phyloP scores from a whole-genome alignment of 2,113 vertebrate species.

The Takifugu bimaculatus region DNA sequence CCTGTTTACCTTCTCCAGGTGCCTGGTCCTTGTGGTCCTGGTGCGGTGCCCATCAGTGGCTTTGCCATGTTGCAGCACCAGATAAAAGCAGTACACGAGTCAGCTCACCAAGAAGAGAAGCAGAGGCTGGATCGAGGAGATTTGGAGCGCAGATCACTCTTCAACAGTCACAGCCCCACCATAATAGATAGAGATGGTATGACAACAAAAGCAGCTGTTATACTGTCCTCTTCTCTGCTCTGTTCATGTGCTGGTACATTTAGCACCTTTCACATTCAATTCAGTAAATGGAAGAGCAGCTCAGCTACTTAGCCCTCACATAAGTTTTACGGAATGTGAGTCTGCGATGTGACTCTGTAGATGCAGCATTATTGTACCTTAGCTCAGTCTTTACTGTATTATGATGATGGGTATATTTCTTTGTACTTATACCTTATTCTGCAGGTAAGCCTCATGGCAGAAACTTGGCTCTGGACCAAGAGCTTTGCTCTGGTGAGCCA shows the following conservation, averaged over 20 bases:
- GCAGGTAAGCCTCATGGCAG: constrained; percentile 88
- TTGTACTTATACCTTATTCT: constrained; percentile 58
- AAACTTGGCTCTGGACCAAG: constrained; percentile 83
- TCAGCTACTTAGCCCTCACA: too few relatives aligned
- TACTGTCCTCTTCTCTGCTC: neutral
- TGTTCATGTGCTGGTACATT: constrained; percentile 38
- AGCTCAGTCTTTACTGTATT: constrained; percentile 28
- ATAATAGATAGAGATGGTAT: constrained; percentile 89
- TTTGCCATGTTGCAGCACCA: constrained; percentile 90
- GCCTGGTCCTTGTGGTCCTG: constrained; percentile 80
- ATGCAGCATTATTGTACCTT: neutral
- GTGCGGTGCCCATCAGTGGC: constrained; percentile 82
- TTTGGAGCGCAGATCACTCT: constrained; percentile 78
- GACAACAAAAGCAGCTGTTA: constrained; percentile 16
- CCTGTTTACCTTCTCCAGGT: constrained; percentile 35
- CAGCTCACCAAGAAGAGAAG: constrained; percentile 86
- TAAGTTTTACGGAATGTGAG: too few relatives aligned
- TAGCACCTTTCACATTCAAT: constrained; percentile 40
- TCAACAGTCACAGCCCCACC: constrained; percentile 81
- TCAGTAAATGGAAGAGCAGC: too few relatives aligned
- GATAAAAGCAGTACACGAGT: constrained; percentile 93
- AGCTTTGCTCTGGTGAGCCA: constrained; percentile 78
- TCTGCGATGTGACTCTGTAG: too few relatives aligned
- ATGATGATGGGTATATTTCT: constrained; percentile 52
- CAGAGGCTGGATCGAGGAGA: constrained; percentile 90